Base-by-base conservation (phyloP, 2,888 invertebrate species). In the Drosophila neoperkinsi region DNA sequence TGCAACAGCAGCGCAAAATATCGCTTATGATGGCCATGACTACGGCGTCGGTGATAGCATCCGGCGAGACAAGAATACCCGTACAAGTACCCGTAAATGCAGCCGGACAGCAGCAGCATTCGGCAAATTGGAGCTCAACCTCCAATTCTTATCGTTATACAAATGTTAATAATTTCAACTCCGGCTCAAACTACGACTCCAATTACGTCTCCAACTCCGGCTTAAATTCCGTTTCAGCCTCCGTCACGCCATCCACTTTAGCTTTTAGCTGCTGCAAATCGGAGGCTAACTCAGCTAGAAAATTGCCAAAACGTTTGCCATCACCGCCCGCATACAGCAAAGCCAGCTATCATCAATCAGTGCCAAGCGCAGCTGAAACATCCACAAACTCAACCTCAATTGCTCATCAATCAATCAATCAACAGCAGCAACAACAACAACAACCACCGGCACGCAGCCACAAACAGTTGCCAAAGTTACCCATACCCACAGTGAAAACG, bases 41-140 rank as follows among this genome's bases (percentile, higher is more conserved):
- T 67, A 92, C 92, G 43, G 92, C 92, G 6, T 91, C 92, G 55
- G 91, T 92, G 66, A 92, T 92, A 83, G 91, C 92, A 50, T 91
- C 92, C 46, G 91, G 91, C 13, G 91, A 92, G 71, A 92, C 91
- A 21, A 85, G 91, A 63, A 74, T 88, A 34, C 82, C 91, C n/a
- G 87, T 90, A 13, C 10, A 18, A 34, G 34, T 55, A 16, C 4
- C 46, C 16, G 25, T 9, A 25, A 46, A 46, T 25, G 25, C 25
- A 46, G 4, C 4, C 10, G 25, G 25, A 16, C 46, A 46, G 34
- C 73, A 73, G 50, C 73, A 66, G 30, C 30, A 55, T 33, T 41
- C 25, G 16, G 43, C 64, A 16, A 72, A 71, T 36, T 73, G 77
- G 51, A 50, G 55, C 31, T 55, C 38, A 30, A 41, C 30, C 10